Evolutionary conservation across 2,797 vertebrate genomes (phyloP).

Genomic region (Furcifer pardalis): DNA sequence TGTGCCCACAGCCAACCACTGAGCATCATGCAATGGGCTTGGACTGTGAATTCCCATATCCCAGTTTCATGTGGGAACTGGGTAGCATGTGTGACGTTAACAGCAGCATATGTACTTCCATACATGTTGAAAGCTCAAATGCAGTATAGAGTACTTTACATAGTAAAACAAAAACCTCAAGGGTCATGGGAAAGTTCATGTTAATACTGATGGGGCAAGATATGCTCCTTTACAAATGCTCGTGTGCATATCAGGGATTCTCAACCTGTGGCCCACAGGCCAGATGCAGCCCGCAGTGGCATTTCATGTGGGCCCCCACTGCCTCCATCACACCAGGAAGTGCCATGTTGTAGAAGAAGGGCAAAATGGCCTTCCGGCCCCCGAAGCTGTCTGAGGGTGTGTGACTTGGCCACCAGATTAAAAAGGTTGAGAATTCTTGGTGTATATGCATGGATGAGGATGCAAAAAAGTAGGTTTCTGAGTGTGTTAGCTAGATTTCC

Average conservation of each 20-base stretch:
- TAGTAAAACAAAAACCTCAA: not conserved
- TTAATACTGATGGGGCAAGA: not conserved
- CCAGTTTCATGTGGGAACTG: too few species aligned
- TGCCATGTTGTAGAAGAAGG: too few species aligned
- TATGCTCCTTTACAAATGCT: not conserved
- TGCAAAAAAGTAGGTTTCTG: not conserved
- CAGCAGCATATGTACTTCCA: not conserved
- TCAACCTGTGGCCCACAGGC: too few species aligned
- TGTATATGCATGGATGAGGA: not conserved
- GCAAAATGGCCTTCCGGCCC: too few species aligned
- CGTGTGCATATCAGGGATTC: too few species aligned
- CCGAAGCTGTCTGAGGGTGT: too few species aligned
- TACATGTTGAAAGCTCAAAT: not conserved
- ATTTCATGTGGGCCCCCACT: too few species aligned
- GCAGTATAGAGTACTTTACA: not conserved
- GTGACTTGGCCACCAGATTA: too few species aligned
- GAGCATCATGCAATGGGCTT: not conserved
- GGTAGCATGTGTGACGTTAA: not conserved
- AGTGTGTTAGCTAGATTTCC: not conserved
- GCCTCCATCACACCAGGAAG: too few species aligned
- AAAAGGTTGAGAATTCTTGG: too few species aligned
- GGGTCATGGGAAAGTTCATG: not conserved
- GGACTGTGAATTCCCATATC: not conserved
- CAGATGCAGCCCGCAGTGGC: too few species aligned
- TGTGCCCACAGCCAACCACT: not conserved